Conservation (phyloP, 2,888 invertebrate genomes). For the Metopia argyrocephala region DNA sequence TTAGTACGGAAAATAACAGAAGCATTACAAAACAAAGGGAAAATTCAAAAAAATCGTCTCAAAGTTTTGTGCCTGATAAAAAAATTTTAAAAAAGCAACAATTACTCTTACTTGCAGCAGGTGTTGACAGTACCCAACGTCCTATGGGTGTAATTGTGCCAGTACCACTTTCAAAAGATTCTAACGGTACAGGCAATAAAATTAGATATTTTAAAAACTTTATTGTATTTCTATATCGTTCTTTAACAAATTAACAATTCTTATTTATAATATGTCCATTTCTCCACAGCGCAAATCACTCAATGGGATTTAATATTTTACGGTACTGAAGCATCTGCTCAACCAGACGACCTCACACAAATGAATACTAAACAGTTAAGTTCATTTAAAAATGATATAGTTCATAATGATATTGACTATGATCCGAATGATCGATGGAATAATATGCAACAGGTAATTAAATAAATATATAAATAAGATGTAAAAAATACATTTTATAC, state of each 20-base stretch:
- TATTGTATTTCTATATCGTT: constrained; percentile 1
- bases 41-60: constrained; percentile 77
- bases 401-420: constrained; percentile 81
- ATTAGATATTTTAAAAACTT: constrained; percentile 12
- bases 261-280: neutral
- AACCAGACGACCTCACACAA: constrained; percentile 78
- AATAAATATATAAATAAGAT: neutral
- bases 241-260: neutral
- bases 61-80: constrained; percentile 73
- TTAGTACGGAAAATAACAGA: constrained; percentile 22
- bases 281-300: constrained; percentile 81
- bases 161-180: constrained; percentile 67
- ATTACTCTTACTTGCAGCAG: constrained; percentile 71
- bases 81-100: constrained; percentile 74
- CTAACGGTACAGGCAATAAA: constrained; percentile 67
- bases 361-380: constrained; percentile 72
- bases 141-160: constrained; percentile 48
- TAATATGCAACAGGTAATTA: constrained; percentile 82
- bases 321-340: constrained; percentile 85
- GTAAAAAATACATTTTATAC: no score
- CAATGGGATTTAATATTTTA: constrained; percentile 91
- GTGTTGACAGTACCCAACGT: constrained; percentile 61
- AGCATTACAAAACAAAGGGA: constrained; percentile 73
- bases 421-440: constrained; percentile 82
- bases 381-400: constrained; percentile 78